phyloP scores from a whole-genome alignment of 1,140 invertebrate genomes.

The Nylanderia fulva region DNA sequence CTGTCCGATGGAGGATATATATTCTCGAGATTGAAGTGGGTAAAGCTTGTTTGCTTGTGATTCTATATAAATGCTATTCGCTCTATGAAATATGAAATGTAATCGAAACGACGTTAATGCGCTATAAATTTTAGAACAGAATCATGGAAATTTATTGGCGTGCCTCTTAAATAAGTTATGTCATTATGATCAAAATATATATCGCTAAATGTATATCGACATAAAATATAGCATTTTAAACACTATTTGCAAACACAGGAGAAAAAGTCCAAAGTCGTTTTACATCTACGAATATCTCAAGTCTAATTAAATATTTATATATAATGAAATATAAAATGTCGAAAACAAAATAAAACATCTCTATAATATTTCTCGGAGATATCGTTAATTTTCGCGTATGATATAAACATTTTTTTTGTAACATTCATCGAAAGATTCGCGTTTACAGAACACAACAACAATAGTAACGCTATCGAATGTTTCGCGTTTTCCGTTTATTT shows the following conservation, averaged over 20 bases:
- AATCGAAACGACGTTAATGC: not conserved
- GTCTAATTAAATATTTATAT: conserved; percentile 27
- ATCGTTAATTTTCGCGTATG: not conserved
- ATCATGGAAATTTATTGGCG: conserved; percentile 3
- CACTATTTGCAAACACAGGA: not conserved
- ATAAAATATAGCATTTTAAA: too few relatives aligned
- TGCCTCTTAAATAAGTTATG: not conserved
- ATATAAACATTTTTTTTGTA: not conserved
- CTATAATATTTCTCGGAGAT: not conserved
- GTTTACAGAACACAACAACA: conserved; percentile 1
- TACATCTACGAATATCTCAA: not conserved
- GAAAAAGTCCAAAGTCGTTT: not conserved
- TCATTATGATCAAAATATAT: not conserved
- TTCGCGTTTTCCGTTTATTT: conserved; percentile 47
- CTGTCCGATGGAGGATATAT: not conserved
- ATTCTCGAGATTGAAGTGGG: not conserved
- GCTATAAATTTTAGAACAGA: not conserved
- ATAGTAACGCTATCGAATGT: not conserved
- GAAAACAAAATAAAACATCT: not conserved
- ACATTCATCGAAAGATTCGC: not conserved
- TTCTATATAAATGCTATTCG: not conserved
- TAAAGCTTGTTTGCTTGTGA: not conserved
- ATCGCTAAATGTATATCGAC: too few relatives aligned
- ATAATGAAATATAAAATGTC: not conserved
- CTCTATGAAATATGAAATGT: not conserved